phyloP scores from a whole-genome alignment of 2,888 invertebrate genomes.

The Cephus spinipes region DNA sequence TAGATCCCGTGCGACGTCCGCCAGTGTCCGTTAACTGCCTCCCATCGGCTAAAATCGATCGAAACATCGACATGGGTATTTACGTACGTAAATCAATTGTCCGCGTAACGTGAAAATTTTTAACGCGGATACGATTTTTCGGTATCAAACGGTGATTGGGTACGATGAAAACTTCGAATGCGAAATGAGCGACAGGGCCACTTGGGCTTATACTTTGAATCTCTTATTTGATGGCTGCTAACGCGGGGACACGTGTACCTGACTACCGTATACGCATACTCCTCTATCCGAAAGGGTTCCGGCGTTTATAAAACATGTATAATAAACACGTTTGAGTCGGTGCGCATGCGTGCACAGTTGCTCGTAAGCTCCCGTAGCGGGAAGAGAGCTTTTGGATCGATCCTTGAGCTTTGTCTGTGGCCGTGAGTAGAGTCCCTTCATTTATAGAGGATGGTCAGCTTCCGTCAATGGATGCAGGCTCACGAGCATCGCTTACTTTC shows the following conservation, averaged over 20 bases:
- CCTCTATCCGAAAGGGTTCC: constrained; percentile 19
- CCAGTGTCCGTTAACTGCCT: neutral
- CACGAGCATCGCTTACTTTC: neutral
- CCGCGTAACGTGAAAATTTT: constrained; percentile 44
- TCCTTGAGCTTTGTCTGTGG: constrained; percentile 43
- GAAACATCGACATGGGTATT: neutral
- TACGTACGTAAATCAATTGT: constrained; percentile 31
- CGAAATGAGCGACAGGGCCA: constrained; percentile 13
- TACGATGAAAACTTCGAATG: neutral
- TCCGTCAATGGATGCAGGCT: constrained; percentile 23
- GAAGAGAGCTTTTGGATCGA: constrained; percentile 41
- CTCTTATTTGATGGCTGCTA: constrained; percentile 28
- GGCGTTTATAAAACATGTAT: constrained; percentile 47
- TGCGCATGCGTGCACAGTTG: constrained; percentile 35
- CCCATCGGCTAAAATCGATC: neutral
- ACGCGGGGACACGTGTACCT: constrained; percentile 33
- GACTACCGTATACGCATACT: constrained; percentile 20
- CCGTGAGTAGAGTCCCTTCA: constrained; percentile 35
- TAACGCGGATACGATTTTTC: neutral
- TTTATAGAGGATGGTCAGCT: constrained; percentile 32
- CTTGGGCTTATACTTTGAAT: constrained; percentile 28
- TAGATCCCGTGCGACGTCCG: neutral
- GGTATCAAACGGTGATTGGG: neutral
- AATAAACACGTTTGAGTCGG: constrained; percentile 43
- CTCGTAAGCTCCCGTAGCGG: constrained; percentile 7